A percentile compares a stretch with the other conserved stretches of the same genome.
Evolutionary conservation across 2,888 invertebrate species (phyloP).

Genomic region (Rotaria socialis): DNA sequence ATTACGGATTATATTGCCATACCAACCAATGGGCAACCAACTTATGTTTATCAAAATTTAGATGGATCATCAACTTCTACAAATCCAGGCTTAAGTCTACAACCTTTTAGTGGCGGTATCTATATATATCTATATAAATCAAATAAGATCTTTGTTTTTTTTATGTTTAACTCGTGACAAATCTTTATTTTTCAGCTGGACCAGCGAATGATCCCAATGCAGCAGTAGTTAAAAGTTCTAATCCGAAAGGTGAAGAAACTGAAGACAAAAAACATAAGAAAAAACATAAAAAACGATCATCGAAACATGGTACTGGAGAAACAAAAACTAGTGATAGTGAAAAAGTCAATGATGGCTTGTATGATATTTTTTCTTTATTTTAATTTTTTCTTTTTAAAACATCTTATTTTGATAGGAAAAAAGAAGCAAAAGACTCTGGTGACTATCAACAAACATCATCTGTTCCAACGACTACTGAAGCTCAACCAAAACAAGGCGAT

Average conservation of each 20-base stretch:
- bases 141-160: too few relatives aligned
- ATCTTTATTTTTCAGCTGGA: neutral
- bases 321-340: neutral
- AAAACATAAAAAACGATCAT: conserved; percentile 31
- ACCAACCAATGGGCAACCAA: conserved; percentile 29
- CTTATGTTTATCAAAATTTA: conserved; percentile 33
- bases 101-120: neutral
- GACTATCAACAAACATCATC: too few relatives aligned
- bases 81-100: neutral
- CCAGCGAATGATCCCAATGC: neutral
- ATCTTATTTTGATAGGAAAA: neutral
- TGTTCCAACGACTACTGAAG: too few relatives aligned
- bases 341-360: neutral
- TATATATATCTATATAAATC: neutral
- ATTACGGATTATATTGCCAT: conserved; percentile 22
- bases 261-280: conserved; percentile 36
- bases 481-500: too few relatives aligned
- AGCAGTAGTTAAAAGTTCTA: neutral
- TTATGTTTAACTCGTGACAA: neutral
- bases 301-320: neutral
- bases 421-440: too few relatives aligned
- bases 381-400: neutral
- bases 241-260: neutral
- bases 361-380: neutral
- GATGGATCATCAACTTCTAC: neutral